phyloP scores from a whole-genome alignment of 1,140 invertebrate genomes.

The Venustaconcha ellipsiformis region DNA sequence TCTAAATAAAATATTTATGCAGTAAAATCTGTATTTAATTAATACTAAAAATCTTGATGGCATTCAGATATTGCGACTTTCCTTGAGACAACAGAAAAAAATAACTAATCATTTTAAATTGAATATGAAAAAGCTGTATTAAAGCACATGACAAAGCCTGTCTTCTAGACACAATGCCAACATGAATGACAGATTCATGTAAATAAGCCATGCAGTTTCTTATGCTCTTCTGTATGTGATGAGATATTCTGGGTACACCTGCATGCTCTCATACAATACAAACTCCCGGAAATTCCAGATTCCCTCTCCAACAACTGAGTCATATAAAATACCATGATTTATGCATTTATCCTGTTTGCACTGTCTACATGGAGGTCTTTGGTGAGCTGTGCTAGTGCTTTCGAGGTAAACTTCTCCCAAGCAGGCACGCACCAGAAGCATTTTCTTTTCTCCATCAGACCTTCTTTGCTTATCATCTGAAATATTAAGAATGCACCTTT shows the following conservation, averaged over 20 bases:
- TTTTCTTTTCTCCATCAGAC: constrained; percentile 18
- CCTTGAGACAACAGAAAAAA: too few relatives aligned
- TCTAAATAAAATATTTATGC: too few relatives aligned
- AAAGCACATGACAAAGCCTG: too few relatives aligned
- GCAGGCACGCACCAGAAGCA: constrained; percentile 25
- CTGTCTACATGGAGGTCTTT: constrained; percentile 25
- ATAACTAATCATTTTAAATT: too few relatives aligned
- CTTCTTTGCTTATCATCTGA: constrained; percentile 19
- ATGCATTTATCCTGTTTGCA: constrained; percentile 27
- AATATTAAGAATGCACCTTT: not conserved
- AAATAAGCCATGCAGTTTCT: too few relatives aligned
- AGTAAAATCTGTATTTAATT: too few relatives aligned
- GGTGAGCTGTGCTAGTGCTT: constrained; percentile 6
- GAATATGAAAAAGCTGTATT: too few relatives aligned
- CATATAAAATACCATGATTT: constrained; percentile 17
- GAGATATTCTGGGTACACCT: constrained; percentile 48
- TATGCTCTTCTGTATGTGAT: constrained; percentile 29
- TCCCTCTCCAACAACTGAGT: constrained; percentile 43
- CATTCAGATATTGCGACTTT: too few relatives aligned
- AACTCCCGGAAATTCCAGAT: constrained; percentile 44
- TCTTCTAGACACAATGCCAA: too few relatives aligned
- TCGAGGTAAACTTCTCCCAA: constrained; percentile 19
- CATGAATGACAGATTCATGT: too few relatives aligned
- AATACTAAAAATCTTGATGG: too few relatives aligned
- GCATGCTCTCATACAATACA: constrained; percentile 40